Evolutionary conservation across 92 coral and sea anemone species (phyloP).

Genomic region (Actinernus sp.): DNA sequence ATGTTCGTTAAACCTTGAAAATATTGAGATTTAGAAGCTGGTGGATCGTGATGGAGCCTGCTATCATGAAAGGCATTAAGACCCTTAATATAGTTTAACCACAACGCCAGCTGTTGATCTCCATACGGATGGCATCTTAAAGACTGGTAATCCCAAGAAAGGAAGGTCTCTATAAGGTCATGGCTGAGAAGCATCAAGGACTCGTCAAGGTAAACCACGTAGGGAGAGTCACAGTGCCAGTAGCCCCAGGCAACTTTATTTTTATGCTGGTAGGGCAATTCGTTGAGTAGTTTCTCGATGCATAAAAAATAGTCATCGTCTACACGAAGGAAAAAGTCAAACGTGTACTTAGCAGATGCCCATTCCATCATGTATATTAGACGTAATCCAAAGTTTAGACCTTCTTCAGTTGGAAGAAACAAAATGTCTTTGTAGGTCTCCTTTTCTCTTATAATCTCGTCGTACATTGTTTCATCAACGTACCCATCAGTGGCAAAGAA

Average conservation of each 20-base stretch:
- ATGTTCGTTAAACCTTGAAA: slow-evolving; percentile 4
- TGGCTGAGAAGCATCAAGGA: slow-evolving; percentile 28
- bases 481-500: slow-evolving; percentile 51
- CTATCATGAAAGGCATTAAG: slow-evolving; percentile 25
- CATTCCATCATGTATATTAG: slow-evolving; percentile 56
- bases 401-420: slow-evolving; percentile 39
- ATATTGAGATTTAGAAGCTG: slow-evolving; percentile 3
- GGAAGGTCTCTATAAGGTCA: slow-evolving; percentile 31
- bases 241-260: slow-evolving; percentile 28
- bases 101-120: slow-evolving; percentile 35
- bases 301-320: slow-evolving; percentile 82
- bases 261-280: slow-evolving; percentile 50
- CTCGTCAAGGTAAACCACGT: slow-evolving; percentile 33
- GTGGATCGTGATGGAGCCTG: slow-evolving; percentile 37
- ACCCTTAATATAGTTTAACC: slow-evolving; percentile 16
- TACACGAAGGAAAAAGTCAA: slow-evolving; percentile 43
- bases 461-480: slow-evolving; percentile 8
- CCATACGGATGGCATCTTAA: slow-evolving; percentile 48
- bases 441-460: slow-evolving; percentile 6
- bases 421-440: slow-evolving; percentile 22
- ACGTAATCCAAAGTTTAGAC: slow-evolving; percentile 60
- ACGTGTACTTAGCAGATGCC: slow-evolving; percentile 60
- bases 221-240: slow-evolving; percentile 15
- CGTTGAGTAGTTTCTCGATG: slow-evolving; percentile 50
- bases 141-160: slow-evolving; percentile 29